Evolutionary conservation across 2,113 vertebrate genomes (phyloP).

Genomic region (Pachypanchax playfairii): DNA sequence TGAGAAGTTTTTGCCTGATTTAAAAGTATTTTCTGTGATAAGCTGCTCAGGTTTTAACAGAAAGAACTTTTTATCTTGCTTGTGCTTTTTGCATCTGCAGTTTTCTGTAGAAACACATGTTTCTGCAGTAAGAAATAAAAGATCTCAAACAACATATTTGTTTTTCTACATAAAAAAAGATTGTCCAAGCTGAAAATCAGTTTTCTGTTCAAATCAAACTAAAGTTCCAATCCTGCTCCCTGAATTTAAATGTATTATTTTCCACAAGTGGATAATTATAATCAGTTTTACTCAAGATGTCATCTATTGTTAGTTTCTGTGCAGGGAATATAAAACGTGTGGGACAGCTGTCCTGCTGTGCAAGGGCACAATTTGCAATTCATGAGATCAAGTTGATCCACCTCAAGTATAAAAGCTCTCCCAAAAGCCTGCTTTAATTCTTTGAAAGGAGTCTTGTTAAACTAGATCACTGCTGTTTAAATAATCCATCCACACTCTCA

Average conservation of each 20-base stretch:
- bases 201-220: no score
- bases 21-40: no score
- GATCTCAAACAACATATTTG: no score
- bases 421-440: conserved; percentile 13
- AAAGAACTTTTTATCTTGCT: neutral
- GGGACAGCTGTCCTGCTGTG: conserved; percentile 43
- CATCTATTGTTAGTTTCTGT: neutral
- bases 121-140: neutral
- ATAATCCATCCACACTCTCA: conserved; percentile 37
- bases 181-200: no score
- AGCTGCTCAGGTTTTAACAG: neutral
- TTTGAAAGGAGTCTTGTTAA: conserved; percentile 10
- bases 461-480: conserved; percentile 14
- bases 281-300: neutral
- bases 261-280: neutral
- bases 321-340: conserved; percentile 10
- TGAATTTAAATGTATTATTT: neutral
- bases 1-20: no score
- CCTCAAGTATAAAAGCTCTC: conserved; percentile 35
- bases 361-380: conserved; percentile 52
- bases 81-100: neutral
- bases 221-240: neutral
- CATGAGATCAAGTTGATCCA: conserved; percentile 43
- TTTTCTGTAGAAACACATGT: neutral
- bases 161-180: no score